Evolutionary conservation across 2,113 vertebrate species (phyloP), one percentile per base, ranked within the genome.

Genomic region (Saguinus midas): DNA sequence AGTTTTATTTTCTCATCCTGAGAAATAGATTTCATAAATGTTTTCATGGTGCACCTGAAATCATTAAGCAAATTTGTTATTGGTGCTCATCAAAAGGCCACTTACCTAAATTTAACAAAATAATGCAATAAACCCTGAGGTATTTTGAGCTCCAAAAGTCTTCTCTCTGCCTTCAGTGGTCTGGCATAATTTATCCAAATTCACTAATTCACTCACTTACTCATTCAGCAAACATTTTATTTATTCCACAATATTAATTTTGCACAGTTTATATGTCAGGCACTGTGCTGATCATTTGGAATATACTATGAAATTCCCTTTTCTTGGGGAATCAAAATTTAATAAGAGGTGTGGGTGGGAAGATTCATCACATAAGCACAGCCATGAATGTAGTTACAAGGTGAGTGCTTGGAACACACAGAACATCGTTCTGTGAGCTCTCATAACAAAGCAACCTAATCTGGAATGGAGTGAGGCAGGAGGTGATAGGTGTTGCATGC

Each of bases 1-100:
- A 95, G 40, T 87, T 93, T 96, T 86, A 96, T 83, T 97, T 94
- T 95, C 25, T 96, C 29, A 89, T 85, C 13, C 75, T 95, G 37
- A 35, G 96, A 97, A 92, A 96, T 85, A 50, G 6, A 78, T 97
- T 97, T 95, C 25, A 95, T 91, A 89, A 80, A 84, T 78, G 2
- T 90, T 89, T 97, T 79, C 48, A 87, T 35, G 81, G 48, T 52
- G 0, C 4, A 91, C 23, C 27, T 75, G 21, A 35, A 90, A 76
- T 40, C 91, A 52, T 64, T 61, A 81, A 90, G 66, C 43, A 87
- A 87, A 92, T 84, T 81, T 96, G 10, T 57, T 87, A 64, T 57
- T 83, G n/a, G 66, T 23, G 13, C 11, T 84, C 52, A 73, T 75
- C 58, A 61, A 84, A 96, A 97, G 66, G 10, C 73, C 52, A 81